Conservation (phyloP, 2,888 invertebrate species). For the Cryptosula pallasiana region DNA sequence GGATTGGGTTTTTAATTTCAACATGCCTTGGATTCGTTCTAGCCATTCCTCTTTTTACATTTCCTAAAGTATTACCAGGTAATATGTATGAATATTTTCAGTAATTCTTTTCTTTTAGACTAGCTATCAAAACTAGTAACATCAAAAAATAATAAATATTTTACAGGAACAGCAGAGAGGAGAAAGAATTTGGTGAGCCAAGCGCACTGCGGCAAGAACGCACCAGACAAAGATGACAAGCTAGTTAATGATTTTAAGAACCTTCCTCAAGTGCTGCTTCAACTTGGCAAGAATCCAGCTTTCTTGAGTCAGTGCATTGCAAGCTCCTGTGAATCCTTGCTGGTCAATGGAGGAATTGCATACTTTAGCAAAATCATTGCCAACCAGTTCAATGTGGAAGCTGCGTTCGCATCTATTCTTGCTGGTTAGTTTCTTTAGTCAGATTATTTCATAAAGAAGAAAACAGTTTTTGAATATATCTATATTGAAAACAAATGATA, state of each 20-base stretch:
- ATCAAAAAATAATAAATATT: no score
- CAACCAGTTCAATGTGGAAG: neutral
- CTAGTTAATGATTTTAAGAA: no score
- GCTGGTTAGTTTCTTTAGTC: neutral
- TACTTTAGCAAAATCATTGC: neutral
- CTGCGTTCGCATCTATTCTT: neutral
- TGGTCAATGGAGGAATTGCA: neutral
- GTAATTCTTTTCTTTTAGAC: no score
- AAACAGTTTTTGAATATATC: no score
- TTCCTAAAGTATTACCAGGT: slow-evolving; percentile 67
- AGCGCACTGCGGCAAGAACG: no score
- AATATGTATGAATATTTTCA: no score
- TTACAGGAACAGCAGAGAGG: no score
- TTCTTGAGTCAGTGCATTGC: neutral
- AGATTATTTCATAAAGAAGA: no score
- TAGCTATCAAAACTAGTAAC: neutral
- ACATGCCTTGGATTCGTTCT: slow-evolving; percentile 76
- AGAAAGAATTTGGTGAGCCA: no score
- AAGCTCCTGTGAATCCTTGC: neutral
- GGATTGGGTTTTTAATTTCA: slow-evolving; percentile 79
- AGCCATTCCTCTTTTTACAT: slow-evolving; percentile 82
- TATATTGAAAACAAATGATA: no score
- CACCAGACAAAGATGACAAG: no score
- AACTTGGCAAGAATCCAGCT: neutral
- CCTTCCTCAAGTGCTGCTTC: neutral